Conservation (phyloP, 2,113 vertebrate species). For the Dermatemys mawii region DNA sequence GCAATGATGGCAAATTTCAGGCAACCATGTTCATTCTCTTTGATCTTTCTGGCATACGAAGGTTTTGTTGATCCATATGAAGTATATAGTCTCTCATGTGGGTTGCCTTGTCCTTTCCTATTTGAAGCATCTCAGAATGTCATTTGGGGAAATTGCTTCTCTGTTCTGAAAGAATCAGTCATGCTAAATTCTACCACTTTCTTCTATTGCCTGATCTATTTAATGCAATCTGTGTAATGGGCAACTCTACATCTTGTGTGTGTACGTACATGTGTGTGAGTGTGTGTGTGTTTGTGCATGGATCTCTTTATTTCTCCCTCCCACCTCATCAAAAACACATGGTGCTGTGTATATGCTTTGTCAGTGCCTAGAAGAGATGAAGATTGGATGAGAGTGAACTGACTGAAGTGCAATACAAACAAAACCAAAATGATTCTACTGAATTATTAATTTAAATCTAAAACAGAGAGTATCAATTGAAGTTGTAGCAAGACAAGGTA, state of each 20-base stretch:
- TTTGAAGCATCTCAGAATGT: neutral
- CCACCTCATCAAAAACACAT: constrained; percentile 2
- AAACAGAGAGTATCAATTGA: constrained; percentile 4
- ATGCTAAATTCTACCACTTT: neutral
- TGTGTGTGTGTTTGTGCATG: neutral
- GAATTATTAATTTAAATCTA: constrained; percentile 36
- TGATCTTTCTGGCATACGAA: neutral
- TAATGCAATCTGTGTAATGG: neutral
- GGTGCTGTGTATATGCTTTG: constrained; percentile 7
- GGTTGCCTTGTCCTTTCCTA: neutral
- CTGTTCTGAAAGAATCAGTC: neutral
- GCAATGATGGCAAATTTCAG: neutral
- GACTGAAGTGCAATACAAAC: constrained; percentile 7
- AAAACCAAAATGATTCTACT: neutral
- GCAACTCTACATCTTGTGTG: neutral
- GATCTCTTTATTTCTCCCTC: neutral
- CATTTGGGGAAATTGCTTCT: neutral
- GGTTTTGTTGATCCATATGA: neutral
- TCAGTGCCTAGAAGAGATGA: neutral
- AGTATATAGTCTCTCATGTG: neutral
- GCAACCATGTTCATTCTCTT: neutral
- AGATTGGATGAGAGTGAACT: constrained; percentile 33
- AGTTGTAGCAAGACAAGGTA: neutral
- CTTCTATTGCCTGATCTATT: neutral
- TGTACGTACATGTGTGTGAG: too few species aligned